Evolutionary conservation across 1,140 invertebrate species (phyloP).

Genomic region (Dendroctonus valens): DNA sequence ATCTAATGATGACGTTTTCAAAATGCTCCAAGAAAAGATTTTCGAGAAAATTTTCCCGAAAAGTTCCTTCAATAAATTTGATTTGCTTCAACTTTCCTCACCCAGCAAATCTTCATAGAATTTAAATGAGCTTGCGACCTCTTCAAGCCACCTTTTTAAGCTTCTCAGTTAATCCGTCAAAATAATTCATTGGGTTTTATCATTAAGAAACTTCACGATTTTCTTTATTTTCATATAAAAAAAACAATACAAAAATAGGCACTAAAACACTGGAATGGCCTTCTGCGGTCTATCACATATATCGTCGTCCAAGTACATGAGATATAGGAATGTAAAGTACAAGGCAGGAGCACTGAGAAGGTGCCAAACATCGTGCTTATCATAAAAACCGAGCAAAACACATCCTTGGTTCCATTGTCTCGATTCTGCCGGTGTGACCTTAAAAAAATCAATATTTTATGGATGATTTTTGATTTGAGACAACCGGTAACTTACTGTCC

Average conservation of each 20-base stretch:
- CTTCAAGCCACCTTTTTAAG: too few species aligned
- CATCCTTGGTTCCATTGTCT: constrained; percentile 64
- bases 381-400: constrained; percentile 66
- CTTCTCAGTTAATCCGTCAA: too few species aligned
- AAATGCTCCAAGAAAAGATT: too few species aligned
- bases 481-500: constrained; percentile 60
- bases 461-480: neutral
- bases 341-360: constrained; percentile 66
- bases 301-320: constrained; percentile 49
- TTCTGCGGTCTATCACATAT: constrained; percentile 37
- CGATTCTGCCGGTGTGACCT: constrained; percentile 64
- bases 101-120: too few species aligned
- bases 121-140: too few species aligned
- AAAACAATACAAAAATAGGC: neutral
- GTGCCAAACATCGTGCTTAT: constrained; percentile 74
- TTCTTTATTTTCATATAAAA: too few species aligned
- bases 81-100: too few species aligned
- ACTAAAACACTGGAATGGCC: constrained; percentile 41
- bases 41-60: too few species aligned
- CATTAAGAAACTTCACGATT: too few species aligned
- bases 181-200: too few species aligned
- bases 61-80: too few species aligned
- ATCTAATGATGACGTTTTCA: too few species aligned
- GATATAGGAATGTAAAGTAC: constrained; percentile 67
- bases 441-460: constrained; percentile 44